phyloP scores from a whole-genome alignment of 2,888 invertebrate species.

The Dynastes grantii region DNA sequence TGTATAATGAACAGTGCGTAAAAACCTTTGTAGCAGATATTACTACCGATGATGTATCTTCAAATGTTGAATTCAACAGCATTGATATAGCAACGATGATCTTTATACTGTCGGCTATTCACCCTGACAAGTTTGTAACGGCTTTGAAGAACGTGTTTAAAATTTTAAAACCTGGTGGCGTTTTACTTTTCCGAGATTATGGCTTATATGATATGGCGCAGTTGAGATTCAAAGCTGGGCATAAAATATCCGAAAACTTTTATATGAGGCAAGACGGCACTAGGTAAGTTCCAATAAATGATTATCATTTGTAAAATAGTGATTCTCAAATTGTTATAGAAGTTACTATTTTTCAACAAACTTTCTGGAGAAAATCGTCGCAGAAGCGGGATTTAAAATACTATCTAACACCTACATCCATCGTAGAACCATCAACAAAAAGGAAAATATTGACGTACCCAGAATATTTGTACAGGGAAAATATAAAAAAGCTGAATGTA shows the following conservation, averaged over 20 bases:
- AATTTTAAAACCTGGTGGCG: slow-evolving; percentile 82
- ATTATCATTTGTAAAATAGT: too few relatives aligned
- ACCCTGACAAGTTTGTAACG: slow-evolving; percentile 84
- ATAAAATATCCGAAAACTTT: slow-evolving; percentile 93
- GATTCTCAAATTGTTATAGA: neutral
- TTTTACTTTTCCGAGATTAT: slow-evolving; percentile 93
- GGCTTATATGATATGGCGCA: slow-evolving; percentile 97
- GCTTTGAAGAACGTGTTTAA: slow-evolving; percentile 78
- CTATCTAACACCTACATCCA: slow-evolving; percentile 84
- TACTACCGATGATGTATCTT: slow-evolving; percentile 79
- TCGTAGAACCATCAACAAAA: slow-evolving; percentile 91
- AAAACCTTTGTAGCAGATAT: slow-evolving; percentile 90
- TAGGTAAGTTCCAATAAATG: slow-evolving; percentile 71
- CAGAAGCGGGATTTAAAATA: slow-evolving; percentile 80
- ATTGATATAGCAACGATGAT: slow-evolving; percentile 91
- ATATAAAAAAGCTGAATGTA: slow-evolving; percentile 74
- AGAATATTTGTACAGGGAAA: slow-evolving; percentile 95
- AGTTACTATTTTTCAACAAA: slow-evolving; percentile 85
- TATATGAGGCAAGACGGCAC: slow-evolving; percentile 98
- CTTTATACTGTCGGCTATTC: slow-evolving; percentile 96
- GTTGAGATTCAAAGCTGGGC: slow-evolving; percentile 92
- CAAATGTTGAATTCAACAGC: slow-evolving; percentile 70
- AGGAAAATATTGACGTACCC: slow-evolving; percentile 92
- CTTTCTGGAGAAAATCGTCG: slow-evolving; percentile 79
- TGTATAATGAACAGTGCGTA: slow-evolving; percentile 79